A percentile compares a stretch with the other conserved stretches of the same genome.
These are phyloP conservation scores for Elmis aenea DNA, from an alignment of 2,888 invertebrate species.

Conservation along the genomic window DNA sequence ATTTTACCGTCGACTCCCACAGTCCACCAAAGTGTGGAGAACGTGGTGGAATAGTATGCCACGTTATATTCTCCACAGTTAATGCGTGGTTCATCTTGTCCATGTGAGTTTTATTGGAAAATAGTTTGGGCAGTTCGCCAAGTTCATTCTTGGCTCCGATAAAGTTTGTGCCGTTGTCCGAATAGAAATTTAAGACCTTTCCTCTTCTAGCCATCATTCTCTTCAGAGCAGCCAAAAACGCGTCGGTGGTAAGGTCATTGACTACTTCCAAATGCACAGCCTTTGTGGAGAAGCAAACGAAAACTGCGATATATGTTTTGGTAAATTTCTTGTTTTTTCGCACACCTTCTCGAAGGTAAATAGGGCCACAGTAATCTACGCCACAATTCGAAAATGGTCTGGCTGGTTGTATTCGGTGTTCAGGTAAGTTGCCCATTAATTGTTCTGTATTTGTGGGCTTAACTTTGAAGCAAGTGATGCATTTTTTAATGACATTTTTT, in stretches of 20 bases:
- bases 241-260: constrained; percentile 18
- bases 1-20: too few species aligned
- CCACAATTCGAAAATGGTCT: constrained; percentile 18
- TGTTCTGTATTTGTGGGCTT: constrained; percentile 15
- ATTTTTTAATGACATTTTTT: constrained; percentile 13
- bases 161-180: constrained; percentile 20
- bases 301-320: constrained; percentile 22
- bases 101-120: too few species aligned
- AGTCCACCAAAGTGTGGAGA: too few species aligned
- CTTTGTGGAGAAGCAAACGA: constrained; percentile 24
- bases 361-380: constrained; percentile 25
- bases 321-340: constrained; percentile 11
- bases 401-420: constrained; percentile 9
- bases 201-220: constrained; percentile 22
- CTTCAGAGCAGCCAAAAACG: constrained; percentile 17
- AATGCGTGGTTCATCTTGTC: too few species aligned
- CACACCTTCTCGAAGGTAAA: constrained; percentile 15
- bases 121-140: too few species aligned
- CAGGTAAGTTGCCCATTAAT: constrained; percentile 22
- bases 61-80: too few species aligned
- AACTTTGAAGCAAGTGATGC: constrained; percentile 18
- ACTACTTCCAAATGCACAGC: constrained; percentile 25
- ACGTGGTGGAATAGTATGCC: too few species aligned
- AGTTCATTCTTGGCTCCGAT: too few species aligned
- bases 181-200: constrained; percentile 8